These are phyloP conservation scores for Semnornis frantzii DNA, from an alignment of 2,113 vertebrate genomes.

Conservation along the genomic window DNA sequence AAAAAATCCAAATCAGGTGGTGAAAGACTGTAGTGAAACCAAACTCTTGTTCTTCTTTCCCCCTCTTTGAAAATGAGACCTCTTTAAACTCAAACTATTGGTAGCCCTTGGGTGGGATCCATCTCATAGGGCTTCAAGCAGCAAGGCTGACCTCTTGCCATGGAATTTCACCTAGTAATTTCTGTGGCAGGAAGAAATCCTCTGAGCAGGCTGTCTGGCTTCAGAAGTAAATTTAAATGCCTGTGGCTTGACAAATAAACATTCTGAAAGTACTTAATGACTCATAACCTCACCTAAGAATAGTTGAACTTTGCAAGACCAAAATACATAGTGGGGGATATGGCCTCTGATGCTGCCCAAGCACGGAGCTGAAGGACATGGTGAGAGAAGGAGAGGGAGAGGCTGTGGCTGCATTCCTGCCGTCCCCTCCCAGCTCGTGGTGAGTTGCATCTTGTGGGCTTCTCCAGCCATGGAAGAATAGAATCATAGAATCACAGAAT, in stretches of 20 bases:
- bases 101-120: not conserved
- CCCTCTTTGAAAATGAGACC: not conserved
- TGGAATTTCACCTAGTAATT: constrained; percentile 62
- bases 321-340: not conserved
- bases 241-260: constrained; percentile 61
- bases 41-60: not conserved
- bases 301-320: constrained; percentile 33
- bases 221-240: constrained; percentile 25
- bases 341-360: not conserved
- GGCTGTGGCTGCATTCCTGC: constrained; percentile 21
- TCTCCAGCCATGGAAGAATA: not conserved
- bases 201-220: not conserved
- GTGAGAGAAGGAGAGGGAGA: not conserved
- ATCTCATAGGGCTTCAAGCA: rapidly evolving
- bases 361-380: not conserved
- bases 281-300: constrained; percentile 52
- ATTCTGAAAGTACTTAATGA: constrained; percentile 47
- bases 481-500: too few relatives aligned
- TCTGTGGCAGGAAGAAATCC: constrained; percentile 5
- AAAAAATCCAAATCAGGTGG: not conserved
- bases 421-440: not conserved
- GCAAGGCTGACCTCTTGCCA: not conserved
- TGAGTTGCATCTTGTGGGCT: not conserved
- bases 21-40: not conserved
- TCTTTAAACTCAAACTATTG: not conserved